Base-by-base conservation (phyloP, 2,888 invertebrate species). In the Protonemura montana region DNA sequence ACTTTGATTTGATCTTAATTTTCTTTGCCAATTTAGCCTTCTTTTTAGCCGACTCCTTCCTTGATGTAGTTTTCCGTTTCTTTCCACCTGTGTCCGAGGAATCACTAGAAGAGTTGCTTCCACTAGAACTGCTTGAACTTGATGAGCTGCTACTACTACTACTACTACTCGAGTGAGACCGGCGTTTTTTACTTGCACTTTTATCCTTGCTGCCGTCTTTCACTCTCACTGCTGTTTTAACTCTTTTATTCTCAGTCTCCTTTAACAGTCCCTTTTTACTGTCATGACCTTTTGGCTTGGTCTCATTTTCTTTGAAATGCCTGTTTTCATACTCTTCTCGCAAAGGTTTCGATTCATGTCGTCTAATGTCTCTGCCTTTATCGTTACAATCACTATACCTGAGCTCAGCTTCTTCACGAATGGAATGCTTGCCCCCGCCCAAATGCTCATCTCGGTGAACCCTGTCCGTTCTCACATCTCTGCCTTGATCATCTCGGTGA, bases 81-180 rank as follows among this genome's bases (percentile, higher is more conserved):
- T 59, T 59, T 59, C 1, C 21, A 59, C 13, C 59, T 10, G 59
- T 21, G 21, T 59, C 85, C 41, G 28, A 77, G 16, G 85, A 86
- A 76, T 83, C 80, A 87, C 77, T 86, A 82, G 27, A 76, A 42
- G 76, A 84, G 59, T 85, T 86, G 35, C 86, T 86, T 35, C 86
- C 84, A 30, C 80, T 83, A 25, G 78, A 85, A 85, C 77, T 87
- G 26, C 86, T 83, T 0, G 29, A 85, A 30, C 87, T 80, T 28
- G 30, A 78, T 26, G 85, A 82, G 29, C 82, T 59, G 76, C 85
- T 87, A 28, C 85, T 81, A 81, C 87, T 87, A 29, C 85, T 80
- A 87, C 86, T 87, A 86, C 83, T 87, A 86, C 86, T 88, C 41
- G 86, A 35, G 35, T 35, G 0, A 7, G 78, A 29, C 13, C 25